These are phyloP conservation scores for Dendrophyllia cribrosa DNA, from an alignment of 64 coral and sea anemone genomes.

Conservation along the genomic window DNA sequence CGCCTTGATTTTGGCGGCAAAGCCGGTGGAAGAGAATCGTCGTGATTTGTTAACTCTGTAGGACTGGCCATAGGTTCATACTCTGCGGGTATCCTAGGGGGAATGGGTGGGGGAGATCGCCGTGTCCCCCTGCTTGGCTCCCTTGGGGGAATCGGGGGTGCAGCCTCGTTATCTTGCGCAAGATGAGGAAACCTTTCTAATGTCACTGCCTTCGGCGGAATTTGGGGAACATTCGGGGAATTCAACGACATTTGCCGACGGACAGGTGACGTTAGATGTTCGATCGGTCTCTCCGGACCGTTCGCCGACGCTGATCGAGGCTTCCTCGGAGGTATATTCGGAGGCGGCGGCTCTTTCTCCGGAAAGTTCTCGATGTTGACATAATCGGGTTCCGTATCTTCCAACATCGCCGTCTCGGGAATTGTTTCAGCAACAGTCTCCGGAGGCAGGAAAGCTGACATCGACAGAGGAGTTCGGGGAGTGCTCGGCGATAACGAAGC, in stretches of 20 bases:
- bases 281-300: slow-evolving; percentile 57
- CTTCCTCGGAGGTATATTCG: slow-evolving; percentile 64
- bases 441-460: slow-evolving; percentile 52
- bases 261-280: slow-evolving; percentile 48
- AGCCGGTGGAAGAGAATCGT: slow-evolving; percentile 72
- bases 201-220: slow-evolving; percentile 27
- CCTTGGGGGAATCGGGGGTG: slow-evolving; percentile 58
- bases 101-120: slow-evolving; percentile 58
- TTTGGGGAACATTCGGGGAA: not conserved
- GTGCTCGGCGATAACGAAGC: slow-evolving; percentile 51
- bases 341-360: slow-evolving; percentile 60
- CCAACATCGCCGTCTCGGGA: slow-evolving; percentile 65
- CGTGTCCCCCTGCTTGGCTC: slow-evolving; percentile 46
- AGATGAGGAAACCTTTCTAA: slow-evolving; percentile 45
- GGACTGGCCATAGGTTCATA: slow-evolving; percentile 7
- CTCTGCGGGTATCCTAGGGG: slow-evolving; percentile 61
- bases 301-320: slow-evolving; percentile 64
- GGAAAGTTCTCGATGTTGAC: slow-evolving; percentile 93
- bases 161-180: slow-evolving; percentile 20
- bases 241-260: not conserved
- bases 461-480: slow-evolving; percentile 66
- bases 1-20: slow-evolving; percentile 79
- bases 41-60: slow-evolving; percentile 35
- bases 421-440: slow-evolving; percentile 55
- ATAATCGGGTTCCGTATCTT: slow-evolving; percentile 79